A percentile compares a stretch with the other conserved stretches of the same genome.
Evolutionary conservation across 1,140 invertebrate genomes (phyloP).

Genomic region (Steinernema khuongi): DNA sequence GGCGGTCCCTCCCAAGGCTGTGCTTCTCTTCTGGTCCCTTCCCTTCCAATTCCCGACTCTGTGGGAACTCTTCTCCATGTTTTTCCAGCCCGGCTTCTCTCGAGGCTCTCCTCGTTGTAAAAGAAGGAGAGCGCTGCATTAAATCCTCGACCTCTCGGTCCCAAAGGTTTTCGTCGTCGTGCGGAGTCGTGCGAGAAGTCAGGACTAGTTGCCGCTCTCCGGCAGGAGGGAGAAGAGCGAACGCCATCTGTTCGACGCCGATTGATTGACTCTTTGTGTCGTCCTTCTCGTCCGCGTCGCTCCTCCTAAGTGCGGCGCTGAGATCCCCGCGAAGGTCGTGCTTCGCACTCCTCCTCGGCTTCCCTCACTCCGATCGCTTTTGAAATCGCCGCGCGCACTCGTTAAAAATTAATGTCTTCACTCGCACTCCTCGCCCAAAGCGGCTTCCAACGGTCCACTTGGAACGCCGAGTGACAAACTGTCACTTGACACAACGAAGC

Average conservation of each 20-base stretch:
- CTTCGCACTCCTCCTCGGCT: background rate
- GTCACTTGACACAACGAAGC: too few species aligned
- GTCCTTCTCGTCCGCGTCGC: background rate
- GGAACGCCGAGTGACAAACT: background rate
- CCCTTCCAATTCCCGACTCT: too few species aligned
- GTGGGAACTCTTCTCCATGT: too few species aligned
- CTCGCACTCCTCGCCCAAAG: background rate
- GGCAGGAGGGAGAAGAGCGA: background rate
- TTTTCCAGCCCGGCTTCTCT: too few species aligned
- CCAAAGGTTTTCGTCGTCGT: too few species aligned
- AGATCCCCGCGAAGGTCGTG: background rate
- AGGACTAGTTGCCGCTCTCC: background rate
- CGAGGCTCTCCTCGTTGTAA: too few species aligned
- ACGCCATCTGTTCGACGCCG: background rate
- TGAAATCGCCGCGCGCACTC: background rate
- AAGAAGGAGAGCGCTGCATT: background rate
- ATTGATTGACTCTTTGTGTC: background rate
- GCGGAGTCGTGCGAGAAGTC: too few species aligned
- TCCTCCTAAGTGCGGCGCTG: background rate
- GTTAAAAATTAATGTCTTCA: conserved; percentile 11
- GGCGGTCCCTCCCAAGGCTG: too few species aligned
- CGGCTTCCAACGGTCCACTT: conserved; percentile 1
- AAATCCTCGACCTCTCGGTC: too few species aligned
- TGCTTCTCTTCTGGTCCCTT: too few species aligned
- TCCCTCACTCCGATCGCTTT: background rate